phyloP scores from a whole-genome alignment of 2,113 vertebrate genomes.

The Agapornis roseicollis region DNA sequence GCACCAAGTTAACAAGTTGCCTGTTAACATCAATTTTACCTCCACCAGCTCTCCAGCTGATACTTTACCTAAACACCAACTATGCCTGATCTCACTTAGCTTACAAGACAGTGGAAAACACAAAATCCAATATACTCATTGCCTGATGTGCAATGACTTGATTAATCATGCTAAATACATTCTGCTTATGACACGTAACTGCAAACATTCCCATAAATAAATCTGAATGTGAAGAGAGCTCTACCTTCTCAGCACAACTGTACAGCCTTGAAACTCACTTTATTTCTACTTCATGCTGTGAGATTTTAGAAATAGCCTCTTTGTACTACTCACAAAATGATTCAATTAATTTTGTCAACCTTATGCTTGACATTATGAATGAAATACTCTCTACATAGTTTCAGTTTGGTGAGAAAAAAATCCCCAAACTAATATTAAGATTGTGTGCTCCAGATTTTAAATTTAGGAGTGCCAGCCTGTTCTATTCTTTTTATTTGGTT shows the following conservation, averaged over 20 bases:
- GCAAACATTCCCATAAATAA: not conserved
- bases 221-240: not conserved
- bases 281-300: not conserved
- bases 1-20: not conserved
- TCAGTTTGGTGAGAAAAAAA: not conserved
- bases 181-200: not conserved
- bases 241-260: not conserved
- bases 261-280: not conserved
- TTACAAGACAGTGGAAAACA: not conserved
- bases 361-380: not conserved
- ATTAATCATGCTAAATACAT: not conserved
- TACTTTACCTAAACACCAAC: not conserved
- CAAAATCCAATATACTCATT: not conserved
- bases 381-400: not conserved
- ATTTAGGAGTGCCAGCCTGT: not conserved
- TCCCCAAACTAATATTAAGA: not conserved
- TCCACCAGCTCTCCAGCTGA: not conserved
- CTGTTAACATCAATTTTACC: not conserved
- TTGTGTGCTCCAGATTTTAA: not conserved
- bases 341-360: not conserved
- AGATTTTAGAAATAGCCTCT: not conserved
- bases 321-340: not conserved
- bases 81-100: not conserved
- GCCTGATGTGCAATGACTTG: not conserved
- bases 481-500: not conserved